Evolutionary conservation across 1,140 invertebrate genomes (phyloP).

Genomic region (Atta colombica): DNA sequence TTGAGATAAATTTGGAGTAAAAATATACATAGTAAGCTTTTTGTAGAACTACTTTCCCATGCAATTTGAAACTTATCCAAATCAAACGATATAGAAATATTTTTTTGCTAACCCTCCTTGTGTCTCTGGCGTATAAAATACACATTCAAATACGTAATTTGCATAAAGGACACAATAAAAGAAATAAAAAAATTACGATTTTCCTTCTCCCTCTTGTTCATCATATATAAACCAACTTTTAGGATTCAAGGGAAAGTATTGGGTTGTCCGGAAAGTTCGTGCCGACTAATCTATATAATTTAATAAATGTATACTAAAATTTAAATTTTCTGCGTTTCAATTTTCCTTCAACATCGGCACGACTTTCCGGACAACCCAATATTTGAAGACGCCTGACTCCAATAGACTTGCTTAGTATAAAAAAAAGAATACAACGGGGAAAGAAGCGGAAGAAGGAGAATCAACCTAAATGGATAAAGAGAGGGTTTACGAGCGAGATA

Average conservation of each 20-base stretch:
- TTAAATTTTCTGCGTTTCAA: too few species aligned
- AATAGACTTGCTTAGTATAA: conserved; percentile 2
- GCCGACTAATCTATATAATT: too few species aligned
- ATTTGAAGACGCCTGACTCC: background rate
- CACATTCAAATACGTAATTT: conserved; percentile 46
- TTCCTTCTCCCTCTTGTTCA: background rate
- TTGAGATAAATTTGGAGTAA: too few species aligned
- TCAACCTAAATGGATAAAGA: background rate
- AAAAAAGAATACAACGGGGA: conserved; percentile 13
- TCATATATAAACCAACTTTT: conserved; percentile 14
- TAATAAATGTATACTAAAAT: too few species aligned
- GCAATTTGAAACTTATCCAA: background rate
- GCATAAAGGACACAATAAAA: conserved; percentile 64
- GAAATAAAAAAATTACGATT: background rate
- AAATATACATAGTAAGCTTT: background rate
- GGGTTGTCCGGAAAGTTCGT: too few species aligned
- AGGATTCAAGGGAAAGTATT: background rate
- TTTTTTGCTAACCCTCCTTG: background rate
- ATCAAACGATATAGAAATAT: conserved; percentile 8
- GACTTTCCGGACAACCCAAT: too few species aligned
- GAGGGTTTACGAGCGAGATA: conserved; percentile 79
- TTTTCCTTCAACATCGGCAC: too few species aligned
- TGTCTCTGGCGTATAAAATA: background rate
- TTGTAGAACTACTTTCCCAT: background rate
- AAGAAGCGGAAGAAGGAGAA: background rate